phyloP scores from a whole-genome alignment of 2,888 invertebrate species.

The Volucella bombylans region DNA sequence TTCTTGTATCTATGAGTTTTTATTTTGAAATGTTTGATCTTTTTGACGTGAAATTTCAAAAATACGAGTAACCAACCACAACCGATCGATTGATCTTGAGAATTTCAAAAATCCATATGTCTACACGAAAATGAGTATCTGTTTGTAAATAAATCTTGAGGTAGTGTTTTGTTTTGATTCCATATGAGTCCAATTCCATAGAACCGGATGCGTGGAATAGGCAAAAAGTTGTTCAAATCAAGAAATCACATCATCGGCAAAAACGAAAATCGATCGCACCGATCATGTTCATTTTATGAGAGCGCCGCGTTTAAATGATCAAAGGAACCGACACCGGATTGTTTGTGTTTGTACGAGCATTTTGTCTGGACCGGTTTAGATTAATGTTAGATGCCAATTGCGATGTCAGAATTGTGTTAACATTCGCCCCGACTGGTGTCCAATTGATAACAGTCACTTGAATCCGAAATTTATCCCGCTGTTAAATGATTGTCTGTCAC shows the following conservation, averaged over 20 bases:
- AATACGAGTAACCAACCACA: conserved; percentile 6
- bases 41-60: conserved; percentile 32
- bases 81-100: conserved; percentile 51
- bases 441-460: conserved; percentile 18
- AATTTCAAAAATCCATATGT: conserved; percentile 43
- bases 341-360: neutral
- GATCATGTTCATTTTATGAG: conserved; percentile 3
- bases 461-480: conserved; percentile 9
- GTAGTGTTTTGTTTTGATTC: conserved; percentile 20
- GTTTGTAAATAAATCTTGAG: conserved; percentile 54
- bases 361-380: conserved; percentile 55
- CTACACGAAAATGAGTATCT: neutral
- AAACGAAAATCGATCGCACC: neutral
- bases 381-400: conserved; percentile 27
- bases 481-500: conserved; percentile 21
- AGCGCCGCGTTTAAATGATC: conserved; percentile 30
- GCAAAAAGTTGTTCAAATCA: conserved; percentile 27
- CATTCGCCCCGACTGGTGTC: conserved; percentile 20
- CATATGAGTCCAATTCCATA: conserved; percentile 25
- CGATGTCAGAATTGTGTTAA: neutral
- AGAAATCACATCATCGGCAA: conserved; percentile 8
- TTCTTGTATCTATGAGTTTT: conserved; percentile 3
- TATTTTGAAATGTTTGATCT: conserved; percentile 41
- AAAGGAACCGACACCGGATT: conserved; percentile 48
- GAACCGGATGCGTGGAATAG: conserved; percentile 38